Evolutionary conservation across 2,797 vertebrate species (phyloP).

Genomic region (Cossypha caffra): DNA sequence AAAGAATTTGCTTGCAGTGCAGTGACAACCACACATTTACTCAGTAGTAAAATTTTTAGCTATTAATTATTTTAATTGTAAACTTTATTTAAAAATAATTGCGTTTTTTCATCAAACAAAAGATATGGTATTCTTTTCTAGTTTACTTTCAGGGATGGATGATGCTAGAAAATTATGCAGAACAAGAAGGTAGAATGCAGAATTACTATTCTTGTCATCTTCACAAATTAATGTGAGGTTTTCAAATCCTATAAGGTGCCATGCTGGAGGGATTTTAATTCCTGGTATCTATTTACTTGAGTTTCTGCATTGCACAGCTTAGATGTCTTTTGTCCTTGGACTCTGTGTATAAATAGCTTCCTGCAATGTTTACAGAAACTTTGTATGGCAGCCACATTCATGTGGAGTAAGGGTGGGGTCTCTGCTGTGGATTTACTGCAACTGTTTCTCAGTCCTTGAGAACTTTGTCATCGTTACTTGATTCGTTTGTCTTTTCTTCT

Average conservation of each 20-base stretch:
- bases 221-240: neutral
- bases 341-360: neutral
- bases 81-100: fast-evolving
- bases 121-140: neutral
- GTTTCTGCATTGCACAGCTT: neutral
- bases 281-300: neutral
- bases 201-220: neutral
- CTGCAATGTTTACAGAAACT: neutral
- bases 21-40: neutral
- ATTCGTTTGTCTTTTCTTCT: neutral
- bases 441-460: neutral
- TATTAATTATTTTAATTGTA: neutral
- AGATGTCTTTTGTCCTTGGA: neutral
- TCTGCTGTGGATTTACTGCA: neutral
- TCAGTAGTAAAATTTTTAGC: neutral
- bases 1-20: neutral
- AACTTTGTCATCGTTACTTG: neutral
- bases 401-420: neutral
- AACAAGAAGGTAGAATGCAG: neutral
- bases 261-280: neutral
- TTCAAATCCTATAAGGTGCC: neutral
- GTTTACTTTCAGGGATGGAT: neutral
- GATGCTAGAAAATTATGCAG: neutral
- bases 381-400: neutral
- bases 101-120: neutral